These are phyloP conservation scores for Dendroctonus valens DNA, from an alignment of 1,140 invertebrate genomes.

Conservation along the genomic window DNA sequence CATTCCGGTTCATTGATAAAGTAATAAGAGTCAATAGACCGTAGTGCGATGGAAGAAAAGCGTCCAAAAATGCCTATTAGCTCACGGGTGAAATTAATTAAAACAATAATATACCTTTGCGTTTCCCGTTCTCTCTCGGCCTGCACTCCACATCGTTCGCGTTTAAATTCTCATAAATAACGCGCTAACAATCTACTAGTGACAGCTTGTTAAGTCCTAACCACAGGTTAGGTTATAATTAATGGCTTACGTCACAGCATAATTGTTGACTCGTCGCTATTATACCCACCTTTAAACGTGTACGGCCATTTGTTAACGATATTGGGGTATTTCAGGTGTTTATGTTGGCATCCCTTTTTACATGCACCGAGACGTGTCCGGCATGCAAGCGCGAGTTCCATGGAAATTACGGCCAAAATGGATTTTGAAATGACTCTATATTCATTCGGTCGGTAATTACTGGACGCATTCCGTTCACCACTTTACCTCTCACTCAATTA, in stretches of 20 bases:
- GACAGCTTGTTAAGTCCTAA: constrained; percentile 54
- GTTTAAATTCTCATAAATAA: constrained; percentile 55
- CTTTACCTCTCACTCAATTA: constrained; percentile 3
- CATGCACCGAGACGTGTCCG: constrained; percentile 25
- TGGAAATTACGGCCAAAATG: constrained; percentile 22
- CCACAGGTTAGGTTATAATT: constrained; percentile 54
- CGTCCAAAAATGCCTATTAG: constrained; percentile 6
- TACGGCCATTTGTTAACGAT: constrained; percentile 46
- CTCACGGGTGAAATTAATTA: constrained; percentile 28
- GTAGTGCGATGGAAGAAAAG: neutral
- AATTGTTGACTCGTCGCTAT: constrained; percentile 52
- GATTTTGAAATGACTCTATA: constrained; percentile 15
- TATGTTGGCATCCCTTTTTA: constrained; percentile 40
- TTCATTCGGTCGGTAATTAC: constrained; percentile 17
- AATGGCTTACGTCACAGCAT: constrained; percentile 52
- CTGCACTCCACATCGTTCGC: constrained; percentile 42
- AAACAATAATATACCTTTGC: constrained; percentile 22
- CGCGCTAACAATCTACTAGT: constrained; percentile 52
- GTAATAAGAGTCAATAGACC: neutral
- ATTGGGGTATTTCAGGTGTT: constrained; percentile 45
- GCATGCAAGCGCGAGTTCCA: constrained; percentile 16
- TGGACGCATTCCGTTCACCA: constrained; percentile 1
- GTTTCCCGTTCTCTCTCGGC: constrained; percentile 19
- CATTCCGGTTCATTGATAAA: neutral
- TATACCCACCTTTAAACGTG: constrained; percentile 47